Conservation (phyloP, 2,888 invertebrate species). For the Scaptomyza caliginosa region DNA sequence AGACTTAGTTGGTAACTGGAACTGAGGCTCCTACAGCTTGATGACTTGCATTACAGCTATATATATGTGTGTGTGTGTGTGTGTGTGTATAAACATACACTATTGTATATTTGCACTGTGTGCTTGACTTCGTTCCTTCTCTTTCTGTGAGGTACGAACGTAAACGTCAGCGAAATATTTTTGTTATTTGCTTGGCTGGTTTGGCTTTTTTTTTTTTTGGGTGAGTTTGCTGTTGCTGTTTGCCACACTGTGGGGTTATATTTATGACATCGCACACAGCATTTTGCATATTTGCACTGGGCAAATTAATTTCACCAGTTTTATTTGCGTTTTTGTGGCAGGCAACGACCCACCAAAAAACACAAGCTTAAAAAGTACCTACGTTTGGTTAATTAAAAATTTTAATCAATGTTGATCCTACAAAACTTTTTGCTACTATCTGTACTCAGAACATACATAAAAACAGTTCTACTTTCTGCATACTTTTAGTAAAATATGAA, state of each 20-base stretch:
- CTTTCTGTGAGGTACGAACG: slow-evolving; percentile 2
- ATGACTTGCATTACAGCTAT: slow-evolving; percentile 50
- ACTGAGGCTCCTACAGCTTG: slow-evolving; percentile 16
- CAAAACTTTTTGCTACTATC: slow-evolving; percentile 15
- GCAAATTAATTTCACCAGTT: slow-evolving; percentile 67
- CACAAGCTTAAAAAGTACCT: slow-evolving; percentile 6
- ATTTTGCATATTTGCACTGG: slow-evolving; percentile 71
- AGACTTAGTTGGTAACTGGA: slow-evolving; percentile 30
- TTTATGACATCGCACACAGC: slow-evolving; percentile 65
- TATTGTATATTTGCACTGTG: slow-evolving; percentile 32
- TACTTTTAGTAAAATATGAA: background rate
- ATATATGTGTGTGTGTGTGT: slow-evolving; percentile 15
- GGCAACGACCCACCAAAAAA: slow-evolving; percentile 9
- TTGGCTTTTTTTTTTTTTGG: slow-evolving; percentile 46
- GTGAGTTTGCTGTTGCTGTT: slow-evolving; percentile 7
- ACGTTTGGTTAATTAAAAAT: slow-evolving; percentile 74
- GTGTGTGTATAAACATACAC: slow-evolving; percentile 9
- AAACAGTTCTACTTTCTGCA: background rate
- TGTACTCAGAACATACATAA: background rate
- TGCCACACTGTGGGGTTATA: slow-evolving; percentile 32
- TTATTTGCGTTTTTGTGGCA: slow-evolving; percentile 63
- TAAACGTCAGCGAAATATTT: slow-evolving; percentile 70
- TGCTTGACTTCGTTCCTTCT: slow-evolving; percentile 54
- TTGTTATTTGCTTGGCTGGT: slow-evolving; percentile 61
- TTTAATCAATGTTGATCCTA: slow-evolving; percentile 42